Base-by-base conservation (phyloP, 2,888 invertebrate species). In the Odontomyia ornata region DNA sequence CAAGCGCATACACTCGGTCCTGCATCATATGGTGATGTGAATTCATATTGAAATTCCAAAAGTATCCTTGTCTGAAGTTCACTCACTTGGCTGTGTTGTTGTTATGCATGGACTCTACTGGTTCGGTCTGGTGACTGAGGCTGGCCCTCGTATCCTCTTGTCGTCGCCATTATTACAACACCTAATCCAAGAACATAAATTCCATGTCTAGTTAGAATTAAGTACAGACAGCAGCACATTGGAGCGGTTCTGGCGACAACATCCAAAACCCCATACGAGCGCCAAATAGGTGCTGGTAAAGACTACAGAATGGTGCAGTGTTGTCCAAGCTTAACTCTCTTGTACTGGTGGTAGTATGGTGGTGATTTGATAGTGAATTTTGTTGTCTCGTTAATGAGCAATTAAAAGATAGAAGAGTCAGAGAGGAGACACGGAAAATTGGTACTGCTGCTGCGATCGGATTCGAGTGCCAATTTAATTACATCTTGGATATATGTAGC, bases 121-220 rank as follows among this genome's bases (percentile, higher is more conserved):
- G n/a, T 46, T 60, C 60, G 46, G 69, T 65, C 69, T 69, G 46
- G 69, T 47, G 47, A 15, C 15, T 52, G 52, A 5, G 52, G 5
- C 11, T 7, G 47, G 47, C 11, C 47, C 30, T 46, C 30, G 46
- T 69, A 46, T 23, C 47, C 30, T 46, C 30, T 69, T 69, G 69
- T 47, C 69, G 43, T 18, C 69, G 47, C 27, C 69, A 47, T 69
- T 69, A 69, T 47, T 47, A 46, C 23, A 67, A 60, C 73, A 73
- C 73, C 73, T 73, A 73, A 73, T 73, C 60, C 60, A 36, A 60
- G 60, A 73, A 23, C 43, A 73, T 73, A 73, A 73, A 73, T 60
- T 73, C 36, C 36, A 73, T 73, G 73, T 73, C 73, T 73, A 73
- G 73, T 73, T 73, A 73, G 73, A 36, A 60, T 60, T 72, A 72